Conservation (phyloP, 1,140 invertebrate species). For the Idris sp. region DNA sequence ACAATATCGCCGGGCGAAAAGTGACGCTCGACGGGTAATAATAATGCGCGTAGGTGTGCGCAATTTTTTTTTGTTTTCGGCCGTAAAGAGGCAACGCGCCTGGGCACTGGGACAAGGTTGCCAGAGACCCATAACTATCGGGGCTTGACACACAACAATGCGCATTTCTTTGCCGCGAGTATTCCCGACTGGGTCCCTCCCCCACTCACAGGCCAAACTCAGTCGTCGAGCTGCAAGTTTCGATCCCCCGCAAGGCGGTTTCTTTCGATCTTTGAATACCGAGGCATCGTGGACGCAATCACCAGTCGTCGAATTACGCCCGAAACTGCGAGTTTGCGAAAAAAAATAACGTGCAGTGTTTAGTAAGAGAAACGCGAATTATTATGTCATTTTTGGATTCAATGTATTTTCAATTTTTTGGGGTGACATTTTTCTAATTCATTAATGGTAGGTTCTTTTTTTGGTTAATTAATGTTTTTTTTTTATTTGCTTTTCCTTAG, state of each 20-base stretch:
- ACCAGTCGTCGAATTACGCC: slow-evolving; percentile 75
- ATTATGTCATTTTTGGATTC: neutral
- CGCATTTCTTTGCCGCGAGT: slow-evolving; percentile 70
- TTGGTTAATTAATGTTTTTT: neutral
- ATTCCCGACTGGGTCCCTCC: slow-evolving; percentile 61
- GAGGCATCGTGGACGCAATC: slow-evolving; percentile 69
- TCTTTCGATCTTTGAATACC: slow-evolving; percentile 75
- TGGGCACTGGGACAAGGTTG: slow-evolving; percentile 77
- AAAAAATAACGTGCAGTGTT: slow-evolving; percentile 45
- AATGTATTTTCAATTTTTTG: neutral
- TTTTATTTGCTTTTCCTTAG: too few species aligned
- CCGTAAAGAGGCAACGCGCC: slow-evolving; percentile 44
- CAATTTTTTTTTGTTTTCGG: slow-evolving; percentile 43
- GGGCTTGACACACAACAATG: slow-evolving; percentile 72
- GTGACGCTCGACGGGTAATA: slow-evolving; percentile 27
- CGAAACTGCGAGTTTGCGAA: slow-evolving; percentile 70
- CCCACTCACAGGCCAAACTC: slow-evolving; percentile 61
- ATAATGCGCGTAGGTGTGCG: slow-evolving; percentile 37
- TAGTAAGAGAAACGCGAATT: too few species aligned
- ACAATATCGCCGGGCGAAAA: slow-evolving; percentile 33
- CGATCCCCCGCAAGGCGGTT: slow-evolving; percentile 69
- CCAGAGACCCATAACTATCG: slow-evolving; percentile 75
- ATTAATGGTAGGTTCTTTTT: neutral
- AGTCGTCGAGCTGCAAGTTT: slow-evolving; percentile 63
- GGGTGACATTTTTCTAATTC: neutral